Evolutionary conservation across 2,113 vertebrate genomes (phyloP), one percentile per base, ranked within the genome.

Genomic region (Turdus rufiventris): DNA sequence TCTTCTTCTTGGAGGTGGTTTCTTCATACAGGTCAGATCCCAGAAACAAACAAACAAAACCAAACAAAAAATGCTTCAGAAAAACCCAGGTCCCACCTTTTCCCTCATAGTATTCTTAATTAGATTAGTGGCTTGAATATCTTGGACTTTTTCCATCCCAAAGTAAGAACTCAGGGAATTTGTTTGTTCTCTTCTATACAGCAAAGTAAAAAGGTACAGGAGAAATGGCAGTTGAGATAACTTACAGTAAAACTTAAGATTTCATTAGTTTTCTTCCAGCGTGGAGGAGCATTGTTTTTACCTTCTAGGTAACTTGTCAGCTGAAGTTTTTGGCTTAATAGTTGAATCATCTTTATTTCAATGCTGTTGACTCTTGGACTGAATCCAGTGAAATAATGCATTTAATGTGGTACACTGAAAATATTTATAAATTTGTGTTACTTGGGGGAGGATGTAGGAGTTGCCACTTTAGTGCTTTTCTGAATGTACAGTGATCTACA

Each of bases 401-500:
- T 92, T 93, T 76, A n/a, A 57, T 94, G 34, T 47, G 34, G 73
- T 78, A 47, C 68, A 43, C 65, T 85, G 60, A 68, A 89, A 95
- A 85, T 91, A 72, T 67, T 88, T 85, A 24, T 19, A 62, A 24
- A 9, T 87, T 92, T 94, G 93, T 91, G 38, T 72, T 88, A 54
- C 63, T 79, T 80, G 20, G 3, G 6, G 23, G 17, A 73, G 68
- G 28, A 68, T 8, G 68, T 14, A 42, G 47, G 73, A 91, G 47
- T 81, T 95, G 45, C 65, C 43, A 75, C 68, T 95, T 72, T 14
- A 78, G 33, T 79, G 86, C 50, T 91, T 93, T 91, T 83, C 74
- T 88, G 87, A 91, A 80, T 57, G 36, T 77, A 38, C 71, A 84
- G 18, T 8, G 3, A 21, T 96, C 92, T 94, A 47, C 85, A 92